A percentile compares a stretch with the other conserved stretches of the same genome.
These are phyloP conservation scores for Phyllopteryx taeniolatus DNA, from an alignment of 2,113 vertebrate genomes.

Conservation along the genomic window DNA sequence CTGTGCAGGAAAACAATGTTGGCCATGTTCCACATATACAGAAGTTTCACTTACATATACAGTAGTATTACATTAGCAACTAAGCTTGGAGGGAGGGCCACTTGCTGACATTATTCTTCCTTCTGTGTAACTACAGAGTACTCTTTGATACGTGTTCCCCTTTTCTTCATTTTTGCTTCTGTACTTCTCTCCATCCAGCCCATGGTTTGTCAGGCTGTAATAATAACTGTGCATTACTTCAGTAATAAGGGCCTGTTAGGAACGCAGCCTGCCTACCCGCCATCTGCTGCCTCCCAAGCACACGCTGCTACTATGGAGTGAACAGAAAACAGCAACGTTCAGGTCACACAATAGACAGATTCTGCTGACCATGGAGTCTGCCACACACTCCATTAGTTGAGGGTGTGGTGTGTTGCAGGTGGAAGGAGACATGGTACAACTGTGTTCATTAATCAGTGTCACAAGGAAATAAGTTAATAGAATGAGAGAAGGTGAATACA, in stretches of 20 bases:
- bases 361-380: slow-evolving; percentile 40
- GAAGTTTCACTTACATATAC: background rate
- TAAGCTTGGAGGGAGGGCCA: background rate
- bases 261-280: slow-evolving; percentile 50
- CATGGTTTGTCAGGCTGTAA: slow-evolving; percentile 42
- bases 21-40: background rate
- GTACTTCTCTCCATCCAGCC: slow-evolving; percentile 20
- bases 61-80: too few relatives aligned
- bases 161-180: background rate
- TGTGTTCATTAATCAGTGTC: slow-evolving; percentile 70
- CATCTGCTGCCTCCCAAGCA: slow-evolving; percentile 53
- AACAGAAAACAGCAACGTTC: slow-evolving; percentile 51
- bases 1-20: background rate
- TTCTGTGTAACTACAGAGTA: background rate
- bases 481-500: slow-evolving; percentile 40
- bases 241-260: slow-evolving; percentile 56
- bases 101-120: background rate
- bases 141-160: background rate
- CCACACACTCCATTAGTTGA: slow-evolving; percentile 30
- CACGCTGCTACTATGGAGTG: slow-evolving; percentile 38
- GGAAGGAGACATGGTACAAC: slow-evolving; percentile 39
- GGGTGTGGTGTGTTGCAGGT: slow-evolving; percentile 16
- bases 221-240: slow-evolving; percentile 62
- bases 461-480: slow-evolving; percentile 40
- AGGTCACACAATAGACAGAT: slow-evolving; percentile 36